phyloP scores from a whole-genome alignment of 2,888 invertebrate species.

The Cremastinae sp. region DNA sequence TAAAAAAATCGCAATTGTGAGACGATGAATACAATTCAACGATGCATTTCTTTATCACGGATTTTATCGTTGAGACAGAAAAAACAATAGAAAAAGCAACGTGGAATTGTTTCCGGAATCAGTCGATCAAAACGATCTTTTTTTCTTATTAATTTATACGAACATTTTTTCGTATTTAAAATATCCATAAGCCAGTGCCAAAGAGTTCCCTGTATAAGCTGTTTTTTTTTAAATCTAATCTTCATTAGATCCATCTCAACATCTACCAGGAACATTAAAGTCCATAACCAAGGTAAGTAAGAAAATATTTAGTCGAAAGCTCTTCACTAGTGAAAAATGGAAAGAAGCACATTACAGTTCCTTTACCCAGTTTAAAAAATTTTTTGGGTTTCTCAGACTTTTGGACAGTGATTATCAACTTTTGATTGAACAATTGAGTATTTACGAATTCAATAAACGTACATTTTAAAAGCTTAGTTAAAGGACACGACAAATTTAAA shows the following conservation, averaged over 20 bases:
- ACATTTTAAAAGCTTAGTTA: constrained; percentile 8
- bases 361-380: neutral
- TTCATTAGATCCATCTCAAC: no score
- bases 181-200: constrained; percentile 21
- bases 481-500: neutral
- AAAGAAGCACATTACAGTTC: no score
- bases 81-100: constrained; percentile 1
- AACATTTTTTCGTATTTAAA: neutral
- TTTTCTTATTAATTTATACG: neutral
- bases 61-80: constrained; percentile 8
- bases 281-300: no score
- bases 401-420: neutral
- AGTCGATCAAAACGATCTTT: constrained; percentile 9
- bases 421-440: constrained; percentile 29
- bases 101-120: constrained; percentile 26
- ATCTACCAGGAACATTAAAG: no score
- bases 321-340: no score
- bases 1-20: constrained; percentile 8
- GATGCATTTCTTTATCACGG: constrained; percentile 36
- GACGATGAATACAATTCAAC: constrained; percentile 15
- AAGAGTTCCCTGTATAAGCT: neutral
- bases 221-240: no score
- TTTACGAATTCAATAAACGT: constrained; percentile 4
- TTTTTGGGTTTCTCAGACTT: neutral
- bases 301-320: no score